Percentiles rank a stretch among this genome's conserved stretches.
phyloP scores from a whole-genome alignment of 2,113 vertebrate genomes.

The Trogon surrucura region DNA sequence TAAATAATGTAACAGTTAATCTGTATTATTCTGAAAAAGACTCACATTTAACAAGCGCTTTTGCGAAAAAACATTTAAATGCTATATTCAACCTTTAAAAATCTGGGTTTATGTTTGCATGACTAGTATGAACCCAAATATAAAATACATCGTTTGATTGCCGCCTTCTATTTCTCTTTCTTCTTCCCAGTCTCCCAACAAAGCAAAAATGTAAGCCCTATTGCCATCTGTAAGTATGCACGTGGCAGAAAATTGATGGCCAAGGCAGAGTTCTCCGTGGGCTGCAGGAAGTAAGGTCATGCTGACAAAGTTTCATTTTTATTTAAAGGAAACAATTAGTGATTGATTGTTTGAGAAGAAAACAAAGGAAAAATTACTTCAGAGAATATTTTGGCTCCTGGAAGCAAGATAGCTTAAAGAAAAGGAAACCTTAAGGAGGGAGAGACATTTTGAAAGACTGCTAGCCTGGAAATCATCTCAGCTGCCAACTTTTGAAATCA shows the following conservation, averaged over 20 bases:
- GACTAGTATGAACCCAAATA: not conserved
- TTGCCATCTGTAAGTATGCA: not conserved
- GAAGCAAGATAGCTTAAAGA: not conserved
- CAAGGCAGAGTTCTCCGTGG: not conserved
- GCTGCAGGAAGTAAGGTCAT: not conserved
- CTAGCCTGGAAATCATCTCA: not conserved
- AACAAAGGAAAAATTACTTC: not conserved
- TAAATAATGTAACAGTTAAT: not conserved
- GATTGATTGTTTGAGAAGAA: not conserved
- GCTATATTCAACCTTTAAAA: not conserved
- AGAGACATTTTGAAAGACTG: not conserved
- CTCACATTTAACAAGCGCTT: not conserved
- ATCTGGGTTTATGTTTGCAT: not conserved
- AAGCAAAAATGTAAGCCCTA: not conserved
- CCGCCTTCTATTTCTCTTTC: not conserved
- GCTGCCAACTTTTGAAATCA: not conserved
- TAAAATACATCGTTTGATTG: not conserved
- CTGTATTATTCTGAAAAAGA: not conserved
- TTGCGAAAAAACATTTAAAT: not conserved
- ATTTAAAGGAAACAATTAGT: not conserved
- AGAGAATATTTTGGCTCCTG: not conserved
- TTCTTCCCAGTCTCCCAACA: not conserved
- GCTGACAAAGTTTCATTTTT: not conserved
- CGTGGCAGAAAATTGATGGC: not conserved
- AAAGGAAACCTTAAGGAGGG: not conserved